phyloP scores from a whole-genome alignment of 2,797 vertebrate species.

The Chiroxiphia lanceolata region DNA sequence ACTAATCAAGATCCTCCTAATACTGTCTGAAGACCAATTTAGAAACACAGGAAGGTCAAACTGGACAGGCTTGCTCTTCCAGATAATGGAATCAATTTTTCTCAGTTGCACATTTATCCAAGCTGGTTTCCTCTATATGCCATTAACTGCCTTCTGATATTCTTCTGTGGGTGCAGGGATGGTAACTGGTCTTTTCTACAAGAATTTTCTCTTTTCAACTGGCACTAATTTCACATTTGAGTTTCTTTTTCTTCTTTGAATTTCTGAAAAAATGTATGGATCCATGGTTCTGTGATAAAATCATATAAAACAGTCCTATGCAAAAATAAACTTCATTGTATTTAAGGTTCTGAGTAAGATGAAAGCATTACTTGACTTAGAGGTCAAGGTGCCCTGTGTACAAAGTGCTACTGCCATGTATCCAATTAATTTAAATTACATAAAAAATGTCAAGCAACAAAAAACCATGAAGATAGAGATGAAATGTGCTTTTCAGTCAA shows the following conservation, averaged over 20 bases:
- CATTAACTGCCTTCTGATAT: not conserved
- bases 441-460: not conserved
- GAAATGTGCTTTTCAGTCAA: constrained; percentile 11
- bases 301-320: not conserved
- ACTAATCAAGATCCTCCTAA: not conserved
- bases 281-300: not conserved
- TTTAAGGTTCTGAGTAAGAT: not conserved
- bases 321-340: not conserved
- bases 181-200: not conserved
- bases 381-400: not conserved
- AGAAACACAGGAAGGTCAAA: not conserved
- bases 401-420: not conserved
- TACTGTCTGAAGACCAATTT: not conserved
- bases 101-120: not conserved
- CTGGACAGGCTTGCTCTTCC: not conserved
- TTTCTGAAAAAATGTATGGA: not conserved
- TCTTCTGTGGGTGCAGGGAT: not conserved
- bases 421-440: constrained; percentile 21
- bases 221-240: not conserved
- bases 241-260: not conserved
- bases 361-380: not conserved
- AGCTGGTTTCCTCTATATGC: not conserved
- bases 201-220: not conserved
- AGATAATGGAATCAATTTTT: not conserved
- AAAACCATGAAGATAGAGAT: not conserved